Percentiles rank a stretch among this genome's conserved stretches.
phyloP scores from a whole-genome alignment of 2,888 invertebrate genomes.

The Acleris cristana region DNA sequence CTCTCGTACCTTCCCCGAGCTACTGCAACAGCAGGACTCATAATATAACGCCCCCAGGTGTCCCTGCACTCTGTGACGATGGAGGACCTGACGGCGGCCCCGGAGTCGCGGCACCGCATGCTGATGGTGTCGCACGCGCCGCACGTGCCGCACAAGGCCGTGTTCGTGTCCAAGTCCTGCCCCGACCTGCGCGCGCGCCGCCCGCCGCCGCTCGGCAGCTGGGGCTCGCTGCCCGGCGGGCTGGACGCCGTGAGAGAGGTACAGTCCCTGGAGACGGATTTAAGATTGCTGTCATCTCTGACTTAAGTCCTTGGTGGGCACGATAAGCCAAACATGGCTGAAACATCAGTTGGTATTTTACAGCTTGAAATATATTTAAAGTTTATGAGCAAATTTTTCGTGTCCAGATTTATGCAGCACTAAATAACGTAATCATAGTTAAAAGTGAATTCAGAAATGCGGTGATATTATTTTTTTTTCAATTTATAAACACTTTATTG shows the following conservation, averaged over 20 bases:
- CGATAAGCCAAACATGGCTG: too few species aligned
- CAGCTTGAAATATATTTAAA: too few species aligned
- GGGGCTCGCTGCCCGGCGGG: conserved; percentile 60
- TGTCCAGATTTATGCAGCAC: too few species aligned
- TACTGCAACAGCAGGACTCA: too few species aligned
- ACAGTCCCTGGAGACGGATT: not conserved
- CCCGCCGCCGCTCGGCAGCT: conserved; percentile 43
- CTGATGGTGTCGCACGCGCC: conserved; percentile 90
- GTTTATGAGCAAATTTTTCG: too few species aligned
- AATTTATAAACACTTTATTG: not conserved
- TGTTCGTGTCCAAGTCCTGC: conserved; percentile 91
- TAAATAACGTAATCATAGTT: too few species aligned
- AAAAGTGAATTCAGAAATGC: too few species aligned
- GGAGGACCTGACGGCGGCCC: conserved; percentile 93
- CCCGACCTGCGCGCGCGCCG: conserved; percentile 85
- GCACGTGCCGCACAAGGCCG: conserved; percentile 72
- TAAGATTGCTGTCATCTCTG: too few species aligned
- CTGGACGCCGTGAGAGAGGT: conserved; percentile 57
- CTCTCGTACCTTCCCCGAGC: not conserved
- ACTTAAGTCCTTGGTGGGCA: too few species aligned
- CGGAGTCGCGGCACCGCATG: conserved; percentile 91
- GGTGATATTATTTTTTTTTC: too few species aligned
- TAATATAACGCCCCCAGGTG: conserved; percentile 72
- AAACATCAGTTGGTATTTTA: too few species aligned
- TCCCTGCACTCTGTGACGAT: conserved; percentile 93